Conservation (phyloP, 1,140 invertebrate species). For the Cotesia chilonis region DNA sequence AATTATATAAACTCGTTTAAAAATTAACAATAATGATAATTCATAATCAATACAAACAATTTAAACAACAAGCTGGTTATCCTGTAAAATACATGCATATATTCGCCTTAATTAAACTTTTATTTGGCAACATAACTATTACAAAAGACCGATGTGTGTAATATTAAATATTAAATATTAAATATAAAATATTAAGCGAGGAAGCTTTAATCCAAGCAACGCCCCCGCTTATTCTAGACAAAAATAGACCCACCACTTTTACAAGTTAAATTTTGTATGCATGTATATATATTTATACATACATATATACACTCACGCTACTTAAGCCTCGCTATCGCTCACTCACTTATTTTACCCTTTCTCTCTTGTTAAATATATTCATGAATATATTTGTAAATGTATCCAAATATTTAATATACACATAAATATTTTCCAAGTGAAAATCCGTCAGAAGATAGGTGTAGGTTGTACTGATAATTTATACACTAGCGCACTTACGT, state of each 20-base stretch:
- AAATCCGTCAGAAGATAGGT: constrained; percentile 7
- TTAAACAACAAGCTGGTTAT: constrained; percentile 13
- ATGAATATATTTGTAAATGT: background rate
- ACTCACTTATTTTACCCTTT: constrained; percentile 24
- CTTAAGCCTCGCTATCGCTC: constrained; percentile 26
- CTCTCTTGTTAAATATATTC: background rate
- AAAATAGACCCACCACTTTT: constrained; percentile 56
- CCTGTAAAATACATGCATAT: constrained; percentile 5
- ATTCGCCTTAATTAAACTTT: background rate
- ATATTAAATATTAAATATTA: constrained; percentile 8
- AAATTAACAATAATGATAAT: background rate
- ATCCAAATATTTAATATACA: background rate
- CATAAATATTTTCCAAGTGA: constrained; percentile 15
- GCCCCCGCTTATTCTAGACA: constrained; percentile 54
- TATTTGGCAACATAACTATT: constrained; percentile 11
- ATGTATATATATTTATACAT: background rate
- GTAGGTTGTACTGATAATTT: constrained; percentile 14
- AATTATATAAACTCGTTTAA: background rate
- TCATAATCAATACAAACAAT: constrained; percentile 21
- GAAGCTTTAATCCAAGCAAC: constrained; percentile 51
- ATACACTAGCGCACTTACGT: constrained; percentile 12
- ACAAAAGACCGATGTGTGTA: background rate
- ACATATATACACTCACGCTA: background rate
- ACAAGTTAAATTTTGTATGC: constrained; percentile 29
- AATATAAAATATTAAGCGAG: constrained; percentile 45